Percentiles rank a stretch among this genome's conserved stretches.
phyloP scores from a whole-genome alignment of 2,888 invertebrate species.

The Ochropleura plecta region DNA sequence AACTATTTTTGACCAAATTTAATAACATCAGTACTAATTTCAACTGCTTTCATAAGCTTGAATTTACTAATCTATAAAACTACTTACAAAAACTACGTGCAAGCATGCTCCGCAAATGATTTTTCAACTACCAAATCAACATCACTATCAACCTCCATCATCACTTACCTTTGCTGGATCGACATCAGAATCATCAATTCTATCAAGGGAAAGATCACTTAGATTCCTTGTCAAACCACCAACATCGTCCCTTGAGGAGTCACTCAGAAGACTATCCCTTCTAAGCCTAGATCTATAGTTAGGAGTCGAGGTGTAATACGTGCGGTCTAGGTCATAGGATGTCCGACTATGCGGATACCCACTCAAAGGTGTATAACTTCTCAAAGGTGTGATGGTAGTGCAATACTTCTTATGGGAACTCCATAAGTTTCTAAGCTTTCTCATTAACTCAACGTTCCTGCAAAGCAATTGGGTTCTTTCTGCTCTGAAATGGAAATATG shows the following conservation, averaged over 20 bases:
- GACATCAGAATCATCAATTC: slow-evolving; percentile 84
- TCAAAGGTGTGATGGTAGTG: slow-evolving; percentile 82
- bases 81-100: slow-evolving; percentile 22
- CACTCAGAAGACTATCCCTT: slow-evolving; percentile 66
- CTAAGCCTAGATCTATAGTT: slow-evolving; percentile 85
- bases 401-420: slow-evolving; percentile 91
- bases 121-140: slow-evolving; percentile 24
- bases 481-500: slow-evolving; percentile 89
- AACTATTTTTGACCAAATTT: background rate
- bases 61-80: background rate
- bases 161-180: slow-evolving; percentile 83
- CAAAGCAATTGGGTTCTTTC: slow-evolving; percentile 91
- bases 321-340: slow-evolving; percentile 87
- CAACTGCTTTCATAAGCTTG: background rate
- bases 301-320: slow-evolving; percentile 84
- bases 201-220: slow-evolving; percentile 86
- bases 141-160: slow-evolving; percentile 35
- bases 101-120: slow-evolving; percentile 14
- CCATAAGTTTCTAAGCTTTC: slow-evolving; percentile 91
- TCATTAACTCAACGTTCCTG: slow-evolving; percentile 91
- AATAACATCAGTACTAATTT: background rate
- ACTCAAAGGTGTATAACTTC: slow-evolving; percentile 85
- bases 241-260: slow-evolving; percentile 75
- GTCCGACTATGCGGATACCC: slow-evolving; percentile 87
- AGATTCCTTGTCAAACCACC: slow-evolving; percentile 80